phyloP scores from a whole-genome alignment of 2,113 vertebrate species.

The Gymnarchus niloticus region DNA sequence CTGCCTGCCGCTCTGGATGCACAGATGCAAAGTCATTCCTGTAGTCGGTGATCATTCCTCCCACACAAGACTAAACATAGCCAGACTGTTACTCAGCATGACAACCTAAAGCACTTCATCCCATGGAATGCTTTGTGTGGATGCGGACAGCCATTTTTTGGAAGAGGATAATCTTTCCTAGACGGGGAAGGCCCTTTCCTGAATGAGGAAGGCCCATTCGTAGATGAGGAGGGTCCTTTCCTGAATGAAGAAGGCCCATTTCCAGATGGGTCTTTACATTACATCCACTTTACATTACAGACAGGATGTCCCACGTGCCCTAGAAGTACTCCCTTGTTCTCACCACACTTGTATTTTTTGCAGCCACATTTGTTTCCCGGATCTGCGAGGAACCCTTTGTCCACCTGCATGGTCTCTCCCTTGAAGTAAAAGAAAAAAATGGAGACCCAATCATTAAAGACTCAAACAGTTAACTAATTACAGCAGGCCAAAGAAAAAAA shows the following conservation, averaged over 20 bases:
- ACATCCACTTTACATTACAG: too few relatives aligned
- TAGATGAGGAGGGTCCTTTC: too few relatives aligned
- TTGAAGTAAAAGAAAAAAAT: slow-evolving; percentile 43
- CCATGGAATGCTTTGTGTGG: not conserved
- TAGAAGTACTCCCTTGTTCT: slow-evolving; percentile 39
- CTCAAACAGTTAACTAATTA: not conserved
- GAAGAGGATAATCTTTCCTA: too few relatives aligned
- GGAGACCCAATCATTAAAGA: not conserved
- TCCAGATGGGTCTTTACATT: not conserved
- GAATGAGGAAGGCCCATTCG: too few relatives aligned
- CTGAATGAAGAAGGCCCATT: not conserved
- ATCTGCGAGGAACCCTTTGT: slow-evolving; percentile 70
- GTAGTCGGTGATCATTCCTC: not conserved
- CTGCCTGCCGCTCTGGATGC: slow-evolving; percentile 75
- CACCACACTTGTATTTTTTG: slow-evolving; percentile 81
- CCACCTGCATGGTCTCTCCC: slow-evolving; percentile 82
- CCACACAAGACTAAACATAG: not conserved
- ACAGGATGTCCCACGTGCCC: not conserved
- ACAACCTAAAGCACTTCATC: not conserved
- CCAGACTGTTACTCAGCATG: not conserved
- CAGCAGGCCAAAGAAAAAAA: not conserved
- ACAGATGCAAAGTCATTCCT: slow-evolving; percentile 28
- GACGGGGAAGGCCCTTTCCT: too few relatives aligned
- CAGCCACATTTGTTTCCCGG: slow-evolving; percentile 80
- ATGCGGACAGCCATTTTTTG: too few relatives aligned